Base-by-base conservation (phyloP, 2,888 invertebrate species). In the Phortica magna region DNA sequence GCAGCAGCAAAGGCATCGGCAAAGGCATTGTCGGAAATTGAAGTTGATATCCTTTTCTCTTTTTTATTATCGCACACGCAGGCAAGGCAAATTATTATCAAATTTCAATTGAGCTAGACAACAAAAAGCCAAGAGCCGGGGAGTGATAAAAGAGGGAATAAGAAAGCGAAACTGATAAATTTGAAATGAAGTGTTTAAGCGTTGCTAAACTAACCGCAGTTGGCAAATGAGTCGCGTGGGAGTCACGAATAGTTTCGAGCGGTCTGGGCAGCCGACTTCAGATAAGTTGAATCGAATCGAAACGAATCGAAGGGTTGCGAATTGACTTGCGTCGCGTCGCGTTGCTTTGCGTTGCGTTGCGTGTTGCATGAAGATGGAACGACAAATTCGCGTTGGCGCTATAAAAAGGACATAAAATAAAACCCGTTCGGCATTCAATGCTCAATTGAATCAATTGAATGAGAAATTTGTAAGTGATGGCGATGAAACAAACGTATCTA, bases 381-480 rank as follows among this genome's bases (percentile, higher is more conserved):
- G 48, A 14, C 14, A 48, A 48, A 48, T 48, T 48, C 48, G 48
- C 48, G 48, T 48, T 48, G 48, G 14, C 48, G 67, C 31, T 53
- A 71, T 55, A 71, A 55, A 71, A 55, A 71, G 31, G 42, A 55
- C 70, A 71, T 71, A 71, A 71, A 71, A 31, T 48, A 48, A 48
- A 48, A 48, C 48, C 48, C 48, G 48, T 48, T 48, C 48, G 48
- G 48, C 48, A 48, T 48, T 48, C 48, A 48, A 7, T 5, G 41
- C 84, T 87, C 88, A 85, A 85, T 85, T 85, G 85, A 85, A 87
- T 87, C 85, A 85, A 85, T 85, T 85, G 85, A 85, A 85, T 85
- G 22, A 31, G 22, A 22, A 14, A 48, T 48, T n/a, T 48, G 68
- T 48, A 70, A 65, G 65, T 65, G 9, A 22, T 61, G 22, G 17